Evolutionary conservation across 2,797 vertebrate species (phyloP), one percentile per base, ranked within the genome.

Genomic region (Oreortyx pictus): DNA sequence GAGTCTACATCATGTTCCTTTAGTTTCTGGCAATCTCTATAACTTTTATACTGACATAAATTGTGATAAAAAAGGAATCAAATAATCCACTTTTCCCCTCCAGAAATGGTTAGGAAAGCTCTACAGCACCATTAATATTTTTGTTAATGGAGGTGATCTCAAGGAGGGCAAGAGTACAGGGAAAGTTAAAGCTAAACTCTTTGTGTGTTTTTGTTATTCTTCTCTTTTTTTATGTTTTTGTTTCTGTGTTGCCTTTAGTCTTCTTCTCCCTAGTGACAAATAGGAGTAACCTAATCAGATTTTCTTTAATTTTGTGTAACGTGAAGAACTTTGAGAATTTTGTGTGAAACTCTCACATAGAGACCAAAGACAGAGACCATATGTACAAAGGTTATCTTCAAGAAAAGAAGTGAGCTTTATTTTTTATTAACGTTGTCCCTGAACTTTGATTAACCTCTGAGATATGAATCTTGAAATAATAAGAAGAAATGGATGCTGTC

Each of bases 41-140:
- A 97, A 97, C 91, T 97, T 98, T 97, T 97, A 96, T 97, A 93
- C 94, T 95, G 94, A 97, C 95, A 97, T 97, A 97, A 98, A 98
- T 96, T 97, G 94, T 95, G 91, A 96, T 96, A 95, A 97, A 97
- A 97, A 96, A 96, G 72, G 93, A 96, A 96, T 95, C 85, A 92
- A 96, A 95, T 87, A 95, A 90, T 87, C 37, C 61, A 52, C 75
- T 33, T 96, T 97, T 66, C 82, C 86, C 91, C 73, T 97, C 93
- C 92, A 92, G 92, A 96, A 97, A 96, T 86, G 86, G 90, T 91
- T 96, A 96, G 85, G 94, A 94, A 94, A 60, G 31, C 56, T 96
- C 94, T 93, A 97, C 86, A 96, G 89, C 90, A 95, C 96, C 94
- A 96, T 97, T 97, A 97, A 97, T 95, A 97, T 94, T 94, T 98